Conservation (phyloP, 1,140 invertebrate genomes). For the Drosophila pachea region DNA sequence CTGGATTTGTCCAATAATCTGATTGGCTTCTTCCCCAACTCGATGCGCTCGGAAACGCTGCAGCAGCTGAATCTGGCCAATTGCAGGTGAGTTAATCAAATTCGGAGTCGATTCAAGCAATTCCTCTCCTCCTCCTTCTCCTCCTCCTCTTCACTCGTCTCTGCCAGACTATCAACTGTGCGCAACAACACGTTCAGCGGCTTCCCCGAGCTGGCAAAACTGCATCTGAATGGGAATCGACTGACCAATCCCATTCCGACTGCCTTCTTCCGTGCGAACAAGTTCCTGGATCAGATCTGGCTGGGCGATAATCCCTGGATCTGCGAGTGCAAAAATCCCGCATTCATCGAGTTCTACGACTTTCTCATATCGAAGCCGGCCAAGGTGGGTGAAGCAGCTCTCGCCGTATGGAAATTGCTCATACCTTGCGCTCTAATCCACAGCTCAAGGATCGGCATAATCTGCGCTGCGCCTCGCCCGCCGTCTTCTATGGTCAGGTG, state of each 20-base stretch:
- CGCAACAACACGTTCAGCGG: constrained; percentile 17
- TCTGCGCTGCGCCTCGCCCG: constrained; percentile 82
- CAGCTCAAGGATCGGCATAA: constrained; percentile 63
- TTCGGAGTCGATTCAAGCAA: neutral
- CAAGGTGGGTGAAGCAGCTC: constrained; percentile 74
- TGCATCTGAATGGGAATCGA: constrained; percentile 83
- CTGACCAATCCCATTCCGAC: constrained; percentile 82
- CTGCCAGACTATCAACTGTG: constrained; percentile 47
- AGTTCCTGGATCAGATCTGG: constrained; percentile 80
- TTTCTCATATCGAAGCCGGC: constrained; percentile 81
- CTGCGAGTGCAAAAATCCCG: constrained; percentile 82
- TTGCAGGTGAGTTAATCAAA: constrained; percentile 65
- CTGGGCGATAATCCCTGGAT: constrained; percentile 86
- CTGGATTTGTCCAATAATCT: constrained; percentile 82
- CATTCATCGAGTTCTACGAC: constrained; percentile 82
- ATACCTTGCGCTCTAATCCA: neutral
- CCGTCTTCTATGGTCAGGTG: constrained; percentile 81
- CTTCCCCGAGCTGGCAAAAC: constrained; percentile 23
- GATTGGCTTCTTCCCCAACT: constrained; percentile 81
- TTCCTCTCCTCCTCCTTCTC: neutral
- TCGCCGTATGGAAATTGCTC: too few relatives aligned
- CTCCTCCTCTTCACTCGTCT: too few relatives aligned
- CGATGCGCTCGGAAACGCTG: constrained; percentile 80
- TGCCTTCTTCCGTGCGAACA: constrained; percentile 82
- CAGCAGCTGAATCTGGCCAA: constrained; percentile 81